These are phyloP conservation scores for Orthosia incerta DNA, from an alignment of 2,888 invertebrate species.

Conservation along the genomic window DNA sequence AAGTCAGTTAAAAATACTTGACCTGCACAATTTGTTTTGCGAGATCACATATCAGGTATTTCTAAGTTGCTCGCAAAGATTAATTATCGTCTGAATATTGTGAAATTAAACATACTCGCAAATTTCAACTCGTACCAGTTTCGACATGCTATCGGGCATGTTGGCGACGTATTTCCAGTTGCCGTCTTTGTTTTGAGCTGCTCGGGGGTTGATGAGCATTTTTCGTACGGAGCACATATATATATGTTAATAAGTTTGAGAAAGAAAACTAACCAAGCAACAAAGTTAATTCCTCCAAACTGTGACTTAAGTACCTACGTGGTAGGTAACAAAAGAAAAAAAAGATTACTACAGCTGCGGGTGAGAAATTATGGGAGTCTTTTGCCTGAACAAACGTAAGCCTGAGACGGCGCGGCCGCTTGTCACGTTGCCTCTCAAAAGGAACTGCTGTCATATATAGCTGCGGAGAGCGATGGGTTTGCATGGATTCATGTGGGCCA, in stretches of 20 bases:
- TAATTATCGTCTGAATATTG: background rate
- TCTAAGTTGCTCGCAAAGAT: background rate
- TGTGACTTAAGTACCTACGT: background rate
- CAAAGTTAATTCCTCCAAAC: background rate
- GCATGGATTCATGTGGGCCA: no score
- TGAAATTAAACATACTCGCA: slow-evolving; percentile 93
- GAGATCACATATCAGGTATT: background rate
- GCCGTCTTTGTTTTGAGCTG: slow-evolving; percentile 95
- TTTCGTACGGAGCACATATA: slow-evolving; percentile 94
- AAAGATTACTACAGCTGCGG: no score
- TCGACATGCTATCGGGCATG: slow-evolving; percentile 94
- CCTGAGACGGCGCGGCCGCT: no score
- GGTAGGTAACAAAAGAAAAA: no score
- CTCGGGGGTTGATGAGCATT: slow-evolving; percentile 94
- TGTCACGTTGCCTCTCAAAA: no score
- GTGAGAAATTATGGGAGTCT: no score
- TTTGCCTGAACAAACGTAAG: no score
- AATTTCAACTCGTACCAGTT: slow-evolving; percentile 95
- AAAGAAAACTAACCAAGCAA: background rate
- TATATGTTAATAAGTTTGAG: background rate
- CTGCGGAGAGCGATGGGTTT: no score
- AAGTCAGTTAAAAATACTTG: background rate
- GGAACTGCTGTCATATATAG: no score
- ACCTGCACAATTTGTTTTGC: no score
- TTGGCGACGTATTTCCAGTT: slow-evolving; percentile 98